Evolutionary conservation across 2,797 vertebrate genomes (phyloP).

Genomic region (Mastacembelus armatus): DNA sequence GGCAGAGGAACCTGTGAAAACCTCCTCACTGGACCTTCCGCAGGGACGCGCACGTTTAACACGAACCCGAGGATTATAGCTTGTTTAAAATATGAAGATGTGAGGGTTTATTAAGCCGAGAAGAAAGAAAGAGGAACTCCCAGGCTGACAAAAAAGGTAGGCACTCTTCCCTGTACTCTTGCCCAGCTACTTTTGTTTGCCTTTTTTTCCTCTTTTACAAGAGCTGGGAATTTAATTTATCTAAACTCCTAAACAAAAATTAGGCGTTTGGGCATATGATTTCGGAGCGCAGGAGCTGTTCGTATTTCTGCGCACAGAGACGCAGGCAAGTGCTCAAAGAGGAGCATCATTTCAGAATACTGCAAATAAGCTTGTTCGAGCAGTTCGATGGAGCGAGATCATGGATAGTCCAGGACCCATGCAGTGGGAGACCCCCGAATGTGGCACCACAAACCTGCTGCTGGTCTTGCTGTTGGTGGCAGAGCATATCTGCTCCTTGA

Average conservation of each 20-base stretch:
- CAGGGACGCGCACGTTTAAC: constrained; percentile 66
- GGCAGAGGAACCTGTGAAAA: constrained; percentile 48
- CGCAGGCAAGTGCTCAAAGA: constrained; percentile 31
- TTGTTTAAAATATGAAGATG: constrained; percentile 79
- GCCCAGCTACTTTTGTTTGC: constrained; percentile 36
- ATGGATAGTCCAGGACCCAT: constrained; percentile 48
- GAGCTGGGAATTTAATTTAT: background rate
- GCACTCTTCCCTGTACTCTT: constrained; percentile 30
- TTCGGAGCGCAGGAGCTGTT: constrained; percentile 28
- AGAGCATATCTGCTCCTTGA: constrained; percentile 18
- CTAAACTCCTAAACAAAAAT: background rate
- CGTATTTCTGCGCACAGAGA: constrained; percentile 19
- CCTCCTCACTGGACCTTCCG: constrained; percentile 72
- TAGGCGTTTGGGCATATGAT: constrained; percentile 16
- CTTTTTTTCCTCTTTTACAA: background rate
- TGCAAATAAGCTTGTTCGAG: constrained; percentile 38
- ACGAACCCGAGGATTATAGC: constrained; percentile 77
- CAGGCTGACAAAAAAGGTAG: constrained; percentile 71
- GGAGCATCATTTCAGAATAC: constrained; percentile 32
- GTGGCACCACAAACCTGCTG: constrained; percentile 49
- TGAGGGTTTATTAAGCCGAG: constrained; percentile 70
- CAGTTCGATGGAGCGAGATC: constrained; percentile 31
- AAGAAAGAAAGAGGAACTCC: constrained; percentile 72
- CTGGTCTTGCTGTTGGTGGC: constrained; percentile 21
- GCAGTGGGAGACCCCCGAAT: constrained; percentile 61